Evolutionary conservation across 2,888 invertebrate genomes (phyloP).

Genomic region (Arrhopalites spinosus): DNA sequence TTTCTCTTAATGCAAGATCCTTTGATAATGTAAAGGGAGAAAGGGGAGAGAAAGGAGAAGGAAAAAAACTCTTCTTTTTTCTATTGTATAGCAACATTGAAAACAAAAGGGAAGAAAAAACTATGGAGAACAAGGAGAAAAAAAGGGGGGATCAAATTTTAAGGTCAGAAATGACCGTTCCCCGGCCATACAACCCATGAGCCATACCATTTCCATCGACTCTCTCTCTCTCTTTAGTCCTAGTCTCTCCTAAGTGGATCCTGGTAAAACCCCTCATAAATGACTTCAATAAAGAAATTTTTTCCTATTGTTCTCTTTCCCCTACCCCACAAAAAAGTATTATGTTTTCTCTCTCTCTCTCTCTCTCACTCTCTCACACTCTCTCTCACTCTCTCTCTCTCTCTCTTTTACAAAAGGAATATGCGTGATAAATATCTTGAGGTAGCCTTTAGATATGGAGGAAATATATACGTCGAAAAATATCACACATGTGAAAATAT

Average conservation of each 20-base stretch:
- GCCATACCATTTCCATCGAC: too few relatives aligned
- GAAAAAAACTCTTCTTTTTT: neutral
- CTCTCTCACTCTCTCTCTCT: too few relatives aligned
- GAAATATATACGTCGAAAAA: too few relatives aligned
- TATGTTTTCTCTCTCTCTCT: neutral
- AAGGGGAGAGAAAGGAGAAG: neutral
- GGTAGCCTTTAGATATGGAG: too few relatives aligned
- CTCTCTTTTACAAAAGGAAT: too few relatives aligned
- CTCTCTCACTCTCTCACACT: neutral
- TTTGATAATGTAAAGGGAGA: neutral
- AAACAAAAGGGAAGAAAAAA: too few relatives aligned
- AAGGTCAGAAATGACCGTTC: slow-evolving; percentile 30
- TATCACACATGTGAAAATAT: too few relatives aligned
- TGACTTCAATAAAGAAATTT: slow-evolving; percentile 24
- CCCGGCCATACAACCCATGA: slow-evolving; percentile 11
- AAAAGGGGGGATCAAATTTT: slow-evolving; percentile 27
- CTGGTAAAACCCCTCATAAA: slow-evolving; percentile 15
- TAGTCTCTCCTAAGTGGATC: slow-evolving; percentile 19
- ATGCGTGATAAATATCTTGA: too few relatives aligned
- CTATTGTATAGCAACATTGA: too few relatives aligned
- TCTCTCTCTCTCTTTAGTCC: neutral
- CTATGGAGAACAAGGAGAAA: too few relatives aligned
- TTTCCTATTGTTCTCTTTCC: slow-evolving; percentile 12
- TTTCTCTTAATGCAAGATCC: neutral
- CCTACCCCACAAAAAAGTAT: neutral